Evolutionary conservation across 1,140 invertebrate species (phyloP).

Genomic region (Spodoptera frugiperda): DNA sequence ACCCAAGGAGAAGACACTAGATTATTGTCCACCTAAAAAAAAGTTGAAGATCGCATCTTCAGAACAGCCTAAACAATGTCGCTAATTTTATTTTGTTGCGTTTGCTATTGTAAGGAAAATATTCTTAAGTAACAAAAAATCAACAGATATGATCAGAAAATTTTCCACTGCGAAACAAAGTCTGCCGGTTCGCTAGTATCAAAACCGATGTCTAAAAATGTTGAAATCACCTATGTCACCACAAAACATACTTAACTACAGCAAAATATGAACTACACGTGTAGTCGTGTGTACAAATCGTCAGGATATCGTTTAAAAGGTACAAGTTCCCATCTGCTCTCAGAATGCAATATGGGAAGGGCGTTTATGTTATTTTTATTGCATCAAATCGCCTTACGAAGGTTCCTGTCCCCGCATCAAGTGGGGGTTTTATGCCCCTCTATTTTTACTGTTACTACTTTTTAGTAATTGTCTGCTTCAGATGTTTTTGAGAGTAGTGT

Average conservation of each 20-base stretch:
- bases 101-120: no score
- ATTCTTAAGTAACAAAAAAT: no score
- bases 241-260: not conserved
- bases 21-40: no score
- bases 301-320: constrained; percentile 28
- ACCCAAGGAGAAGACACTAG: no score
- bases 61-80: no score
- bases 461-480: constrained; percentile 1
- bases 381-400: constrained; percentile 39
- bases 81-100: no score
- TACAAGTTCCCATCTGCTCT: constrained; percentile 36
- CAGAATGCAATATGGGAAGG: constrained; percentile 40
- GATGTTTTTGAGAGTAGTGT: not conserved
- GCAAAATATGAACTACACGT: not conserved
- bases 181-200: no score
- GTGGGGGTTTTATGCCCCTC: constrained; percentile 8
- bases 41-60: no score
- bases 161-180: no score
- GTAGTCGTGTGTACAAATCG: not conserved
- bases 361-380: constrained; percentile 47
- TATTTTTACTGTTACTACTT: constrained; percentile 23
- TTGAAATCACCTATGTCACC: not conserved
- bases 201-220: no score
- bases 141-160: no score
- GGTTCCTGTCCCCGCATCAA: constrained; percentile 24